Evolutionary conservation across 2,113 vertebrate species (phyloP), one percentile per base, ranked within the genome.

Genomic region (Hydrochoerus hydrochaeris): DNA sequence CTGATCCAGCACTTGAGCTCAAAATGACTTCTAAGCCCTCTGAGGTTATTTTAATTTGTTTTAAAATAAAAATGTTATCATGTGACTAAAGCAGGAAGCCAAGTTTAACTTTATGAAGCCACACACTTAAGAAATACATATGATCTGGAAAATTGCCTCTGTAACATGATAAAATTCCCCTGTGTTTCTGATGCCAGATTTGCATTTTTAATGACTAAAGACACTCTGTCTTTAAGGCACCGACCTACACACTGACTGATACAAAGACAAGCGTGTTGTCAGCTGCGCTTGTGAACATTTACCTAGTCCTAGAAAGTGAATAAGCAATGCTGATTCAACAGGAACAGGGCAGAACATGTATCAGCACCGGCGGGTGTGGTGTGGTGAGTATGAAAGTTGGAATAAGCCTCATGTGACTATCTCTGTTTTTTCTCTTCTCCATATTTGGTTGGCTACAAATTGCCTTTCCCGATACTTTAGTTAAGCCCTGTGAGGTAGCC

Each of bases 51-150:
- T 95, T 96, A 96, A 95, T 92, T 97, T 0, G 5, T 88, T 98
- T 97, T 96, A 93, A 97, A 97, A 93, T 95, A 97, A 97, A 96
- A 97, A 94, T 60, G 46, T 97, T 96, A 93, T 85, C 92, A 85
- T 77, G 88, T 91, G 26, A 95, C 57, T 82, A 73, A 96, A 94
- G 44, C 75, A 95, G 77, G 84, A 85, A 96, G 89, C 75, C 83
- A 97, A 52, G 78, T 95, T 93, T 91, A 80, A 87, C 54, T 95
- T 89, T 57, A 93, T 90, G 30, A 95, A 97, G 78, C 52, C 58
- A 49, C 58, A 84, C 3, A 91, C 91, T 93, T 93, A 95, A 89
- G 57, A 63, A 88, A 95, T 75, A 65, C 78, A 80, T 85, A 92
- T 1, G 9, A 85, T 93, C 96, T 97, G 62, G 77, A 96, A 97